These are phyloP conservation scores for Pseudococcus longispinus DNA, from an alignment of 2,888 invertebrate genomes.

Conservation along the genomic window DNA sequence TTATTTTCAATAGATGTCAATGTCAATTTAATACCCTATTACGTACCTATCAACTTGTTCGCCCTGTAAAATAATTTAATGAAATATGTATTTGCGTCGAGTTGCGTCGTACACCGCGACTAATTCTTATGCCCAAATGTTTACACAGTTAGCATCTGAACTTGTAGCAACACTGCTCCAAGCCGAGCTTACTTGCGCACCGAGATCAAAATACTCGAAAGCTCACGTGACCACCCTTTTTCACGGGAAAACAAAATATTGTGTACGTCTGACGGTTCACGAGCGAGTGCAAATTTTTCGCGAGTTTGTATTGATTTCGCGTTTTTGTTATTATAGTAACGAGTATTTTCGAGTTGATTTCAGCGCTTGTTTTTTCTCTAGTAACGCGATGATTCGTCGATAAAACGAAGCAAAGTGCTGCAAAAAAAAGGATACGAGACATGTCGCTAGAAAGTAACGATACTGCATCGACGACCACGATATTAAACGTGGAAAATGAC, in stretches of 20 bases:
- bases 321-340: background rate
- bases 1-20: too few species aligned
- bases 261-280: background rate
- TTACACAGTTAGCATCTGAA: background rate
- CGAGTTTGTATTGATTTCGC: background rate
- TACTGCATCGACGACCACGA: background rate
- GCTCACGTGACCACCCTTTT: conserved; percentile 34
- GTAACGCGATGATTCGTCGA: background rate
- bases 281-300: background rate
- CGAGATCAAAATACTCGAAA: background rate
- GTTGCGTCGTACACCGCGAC: too few species aligned
- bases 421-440: background rate
- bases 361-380: background rate
- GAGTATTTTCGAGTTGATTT: background rate
- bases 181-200: conserved; percentile 13
- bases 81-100: too few species aligned
- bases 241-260: background rate
- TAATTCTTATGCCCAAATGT: background rate
- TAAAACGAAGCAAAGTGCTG: background rate
- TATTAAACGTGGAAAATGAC: conserved; percentile 19
- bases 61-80: too few species aligned
- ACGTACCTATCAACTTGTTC: too few species aligned
- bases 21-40: too few species aligned
- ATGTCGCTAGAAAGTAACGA: conserved; percentile 18
- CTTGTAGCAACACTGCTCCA: background rate